Percentiles rank a stretch among this genome's conserved stretches.
phyloP scores from a whole-genome alignment of 2,888 invertebrate species.

The Polietes domitor region DNA sequence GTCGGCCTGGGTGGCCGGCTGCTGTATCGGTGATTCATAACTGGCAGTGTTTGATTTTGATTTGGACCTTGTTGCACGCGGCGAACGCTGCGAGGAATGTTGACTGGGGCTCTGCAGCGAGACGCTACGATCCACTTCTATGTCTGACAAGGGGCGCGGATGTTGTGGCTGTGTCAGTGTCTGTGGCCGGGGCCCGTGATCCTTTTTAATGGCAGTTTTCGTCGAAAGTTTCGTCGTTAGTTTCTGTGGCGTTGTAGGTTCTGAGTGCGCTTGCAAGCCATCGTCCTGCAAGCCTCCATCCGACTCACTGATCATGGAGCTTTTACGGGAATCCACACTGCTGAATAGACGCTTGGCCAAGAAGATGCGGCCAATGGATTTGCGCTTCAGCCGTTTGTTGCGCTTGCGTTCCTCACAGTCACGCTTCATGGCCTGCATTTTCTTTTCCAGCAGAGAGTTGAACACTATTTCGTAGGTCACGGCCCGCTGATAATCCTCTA shows the following conservation, averaged over 20 bases:
- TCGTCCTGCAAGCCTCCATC: neutral
- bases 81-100: slow-evolving; percentile 41
- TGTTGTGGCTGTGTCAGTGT: too few relatives aligned
- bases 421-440: slow-evolving; percentile 80
- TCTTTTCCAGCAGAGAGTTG: slow-evolving; percentile 79
- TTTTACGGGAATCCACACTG: slow-evolving; percentile 61
- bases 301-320: slow-evolving; percentile 51
- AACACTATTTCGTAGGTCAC: slow-evolving; percentile 81
- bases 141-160: slow-evolving; percentile 55
- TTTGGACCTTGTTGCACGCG: slow-evolving; percentile 57
- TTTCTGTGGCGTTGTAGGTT: slow-evolving; percentile 53
- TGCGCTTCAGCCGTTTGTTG: slow-evolving; percentile 78
- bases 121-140: slow-evolving; percentile 68
- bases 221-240: slow-evolving; percentile 24
- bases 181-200: neutral
- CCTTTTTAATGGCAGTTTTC: slow-evolving; percentile 47
- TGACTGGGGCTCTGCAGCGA: slow-evolving; percentile 24
- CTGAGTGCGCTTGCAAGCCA: slow-evolving; percentile 45
- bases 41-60: slow-evolving; percentile 61
- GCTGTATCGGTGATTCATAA: slow-evolving; percentile 36
- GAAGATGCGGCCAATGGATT: slow-evolving; percentile 78
- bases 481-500: slow-evolving; percentile 78
- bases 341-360: slow-evolving; percentile 77
- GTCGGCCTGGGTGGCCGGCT: slow-evolving; percentile 64
- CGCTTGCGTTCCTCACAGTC: slow-evolving; percentile 80